These are phyloP conservation scores for Zaprionus ornatus DNA, from an alignment of 1,140 invertebrate species.

Conservation along the genomic window DNA sequence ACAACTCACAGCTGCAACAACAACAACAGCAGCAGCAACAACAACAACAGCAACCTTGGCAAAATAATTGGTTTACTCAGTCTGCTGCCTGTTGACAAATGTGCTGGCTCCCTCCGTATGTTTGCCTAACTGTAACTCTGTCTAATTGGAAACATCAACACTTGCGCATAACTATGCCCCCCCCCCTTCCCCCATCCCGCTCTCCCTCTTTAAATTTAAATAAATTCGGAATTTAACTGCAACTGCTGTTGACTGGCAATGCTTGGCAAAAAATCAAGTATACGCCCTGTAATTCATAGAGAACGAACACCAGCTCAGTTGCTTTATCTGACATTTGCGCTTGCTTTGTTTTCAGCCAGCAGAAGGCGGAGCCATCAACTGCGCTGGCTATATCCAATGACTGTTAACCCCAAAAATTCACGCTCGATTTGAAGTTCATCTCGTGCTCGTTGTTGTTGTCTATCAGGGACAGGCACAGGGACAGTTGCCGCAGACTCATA, in stretches of 20 bases:
- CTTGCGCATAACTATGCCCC: slow-evolving; percentile 2
- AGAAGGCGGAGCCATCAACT: slow-evolving; percentile 6
- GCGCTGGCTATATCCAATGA: slow-evolving; percentile 25
- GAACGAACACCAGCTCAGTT: neutral
- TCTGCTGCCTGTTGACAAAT: slow-evolving; percentile 44
- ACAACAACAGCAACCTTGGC: slow-evolving; percentile 4
- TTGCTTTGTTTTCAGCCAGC: slow-evolving; percentile 56
- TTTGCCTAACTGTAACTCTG: slow-evolving; percentile 49
- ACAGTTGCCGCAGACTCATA: neutral
- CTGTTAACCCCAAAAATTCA: slow-evolving; percentile 60
- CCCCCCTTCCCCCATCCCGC: neutral
- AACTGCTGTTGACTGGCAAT: slow-evolving; percentile 63
- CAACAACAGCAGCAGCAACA: neutral
- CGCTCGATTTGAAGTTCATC: slow-evolving; percentile 71
- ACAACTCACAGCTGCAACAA: slow-evolving; percentile 24
- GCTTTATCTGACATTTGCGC: slow-evolving; percentile 64
- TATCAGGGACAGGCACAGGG: slow-evolving; percentile 45
- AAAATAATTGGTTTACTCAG: slow-evolving; percentile 68
- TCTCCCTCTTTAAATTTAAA: slow-evolving; percentile 33
- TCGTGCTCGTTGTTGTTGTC: slow-evolving; percentile 34
- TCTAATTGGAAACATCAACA: slow-evolving; percentile 65
- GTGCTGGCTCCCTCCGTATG: slow-evolving; percentile 23
- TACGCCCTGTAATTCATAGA: slow-evolving; percentile 45
- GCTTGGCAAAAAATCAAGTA: slow-evolving; percentile 60
- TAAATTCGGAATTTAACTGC: slow-evolving; percentile 28